Evolutionary conservation across 2,888 invertebrate species (phyloP).

Genomic region (Drosophila dives): DNA sequence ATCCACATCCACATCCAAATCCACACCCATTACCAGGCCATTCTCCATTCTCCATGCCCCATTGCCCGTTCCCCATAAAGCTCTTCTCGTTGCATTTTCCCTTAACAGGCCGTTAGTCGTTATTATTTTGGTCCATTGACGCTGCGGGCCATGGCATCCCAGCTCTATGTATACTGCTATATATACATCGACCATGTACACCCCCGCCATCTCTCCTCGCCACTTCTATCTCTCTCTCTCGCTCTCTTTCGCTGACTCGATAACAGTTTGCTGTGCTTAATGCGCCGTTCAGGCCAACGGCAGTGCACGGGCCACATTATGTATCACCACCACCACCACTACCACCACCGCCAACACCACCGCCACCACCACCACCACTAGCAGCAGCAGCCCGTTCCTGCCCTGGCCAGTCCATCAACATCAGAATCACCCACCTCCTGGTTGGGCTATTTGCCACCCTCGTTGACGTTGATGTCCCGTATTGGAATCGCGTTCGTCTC

Average conservation of each 20-base stretch:
- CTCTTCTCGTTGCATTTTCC: slow-evolving; percentile 66
- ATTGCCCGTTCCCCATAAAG: slow-evolving; percentile 52
- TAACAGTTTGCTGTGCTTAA: slow-evolving; percentile 44
- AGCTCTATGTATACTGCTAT: slow-evolving; percentile 56
- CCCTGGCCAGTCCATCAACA: slow-evolving; percentile 53
- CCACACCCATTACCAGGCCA: slow-evolving; percentile 39
- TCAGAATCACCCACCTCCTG: slow-evolving; percentile 46
- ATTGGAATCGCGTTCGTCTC: slow-evolving; percentile 79
- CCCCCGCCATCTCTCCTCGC: not conserved
- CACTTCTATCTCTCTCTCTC: not conserved
- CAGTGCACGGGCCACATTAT: slow-evolving; percentile 65
- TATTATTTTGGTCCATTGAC: slow-evolving; percentile 84
- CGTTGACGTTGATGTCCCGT: slow-evolving; percentile 80
- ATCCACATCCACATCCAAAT: slow-evolving; percentile 12
- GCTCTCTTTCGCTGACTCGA: slow-evolving; percentile 5
- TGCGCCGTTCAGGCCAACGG: slow-evolving; percentile 62
- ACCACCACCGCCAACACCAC: slow-evolving; percentile 40
- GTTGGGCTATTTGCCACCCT: slow-evolving; percentile 58
- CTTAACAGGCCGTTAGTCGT: slow-evolving; percentile 79
- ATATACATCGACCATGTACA: slow-evolving; percentile 26
- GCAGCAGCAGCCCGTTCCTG: slow-evolving; percentile 10
- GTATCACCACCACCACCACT: slow-evolving; percentile 60
- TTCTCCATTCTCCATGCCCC: slow-evolving; percentile 60
- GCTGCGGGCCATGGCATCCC: slow-evolving; percentile 75
- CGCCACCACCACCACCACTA: slow-evolving; percentile 34